These are phyloP conservation scores for Apamea epomidion DNA, from an alignment of 2,888 invertebrate genomes.

Conservation along the genomic window DNA sequence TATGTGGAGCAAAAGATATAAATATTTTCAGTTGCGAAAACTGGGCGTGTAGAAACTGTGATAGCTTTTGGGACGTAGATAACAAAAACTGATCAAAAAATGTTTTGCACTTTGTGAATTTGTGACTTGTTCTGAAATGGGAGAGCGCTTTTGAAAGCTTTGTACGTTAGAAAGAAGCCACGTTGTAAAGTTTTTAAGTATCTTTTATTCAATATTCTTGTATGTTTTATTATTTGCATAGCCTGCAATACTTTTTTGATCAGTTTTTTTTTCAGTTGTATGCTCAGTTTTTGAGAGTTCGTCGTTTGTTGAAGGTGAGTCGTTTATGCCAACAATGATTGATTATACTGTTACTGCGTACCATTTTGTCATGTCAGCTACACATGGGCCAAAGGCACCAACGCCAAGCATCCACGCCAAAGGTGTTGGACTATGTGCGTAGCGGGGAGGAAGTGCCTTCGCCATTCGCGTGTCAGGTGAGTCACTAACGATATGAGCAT, in stretches of 20 bases:
- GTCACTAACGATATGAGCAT: too few relatives aligned
- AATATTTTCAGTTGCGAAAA: not conserved
- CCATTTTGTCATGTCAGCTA: not conserved
- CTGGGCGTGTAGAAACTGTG: not conserved
- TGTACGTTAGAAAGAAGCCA: not conserved
- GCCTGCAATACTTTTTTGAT: conserved; percentile 6
- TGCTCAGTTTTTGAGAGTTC: conserved; percentile 12
- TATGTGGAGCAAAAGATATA: not conserved
- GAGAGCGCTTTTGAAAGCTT: not conserved
- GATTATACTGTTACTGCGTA: conserved; percentile 3
- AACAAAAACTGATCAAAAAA: conserved; percentile 24
- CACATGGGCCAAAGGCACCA: not conserved
- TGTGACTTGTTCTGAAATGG: not conserved
- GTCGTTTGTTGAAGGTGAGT: conserved; percentile 2
- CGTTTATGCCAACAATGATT: not conserved
- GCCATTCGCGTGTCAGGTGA: too few relatives aligned
- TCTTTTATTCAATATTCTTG: not conserved
- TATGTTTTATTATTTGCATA: not conserved
- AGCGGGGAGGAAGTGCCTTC: too few relatives aligned
- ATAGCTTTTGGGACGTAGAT: not conserved
- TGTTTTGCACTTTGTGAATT: conserved; percentile 1
- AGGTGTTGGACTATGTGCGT: not conserved
- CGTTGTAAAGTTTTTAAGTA: not conserved
- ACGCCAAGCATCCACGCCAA: not conserved
- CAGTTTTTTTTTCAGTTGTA: conserved; percentile 19